Base-by-base conservation (phyloP, 2,888 invertebrate species). In the Nephrotoma appendiculata region DNA sequence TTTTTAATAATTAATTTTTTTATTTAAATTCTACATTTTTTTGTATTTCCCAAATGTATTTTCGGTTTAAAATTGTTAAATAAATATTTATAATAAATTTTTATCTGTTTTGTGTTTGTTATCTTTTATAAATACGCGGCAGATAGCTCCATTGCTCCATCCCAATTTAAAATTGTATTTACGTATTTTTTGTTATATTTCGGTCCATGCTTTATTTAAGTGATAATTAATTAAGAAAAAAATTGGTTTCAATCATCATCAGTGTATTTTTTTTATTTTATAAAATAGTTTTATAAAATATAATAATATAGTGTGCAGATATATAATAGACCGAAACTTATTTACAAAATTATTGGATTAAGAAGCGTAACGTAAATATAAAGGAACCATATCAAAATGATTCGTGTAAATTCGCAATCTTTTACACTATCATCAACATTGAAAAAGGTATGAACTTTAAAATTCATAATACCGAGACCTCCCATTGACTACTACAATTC, bases 361-460 rank as follows among this genome's bases (percentile, higher is more conserved):
- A 71, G 31, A 57, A 57, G 52, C 52, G 52, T 57, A 15, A 57
- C 52, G 52, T 57, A 57, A 31, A 57, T 57, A 57, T 57, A 71
- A 31, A 71, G 31, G 43, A 42, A 15, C 42, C 42, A 84, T 42
- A 52, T 41, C 31, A 88, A 87, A 86, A 89, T 89, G 89, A 89
- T 89, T 88, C 89, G 89, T 87, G 89, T 89, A 83, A 89, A 89
- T 88, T 89, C 89, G 84, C 89, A 89, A 71, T 89, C 89, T 86
- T 89, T 89, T 86, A 89, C 88, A 87, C 88, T 89, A 87, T 88
- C 89, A 84, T 89, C 89, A 88, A 89, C 89, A 86, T 88, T 89
- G 83, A 88, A 88, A 86, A 89, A 89, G 89, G 89, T 89, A 89
- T 86, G 71, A 86, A 86, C 86, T 85, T 84, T 84, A 12, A 15